Conservation (phyloP, 2,113 vertebrate species). For the Myrmecobius fasciatus region DNA sequence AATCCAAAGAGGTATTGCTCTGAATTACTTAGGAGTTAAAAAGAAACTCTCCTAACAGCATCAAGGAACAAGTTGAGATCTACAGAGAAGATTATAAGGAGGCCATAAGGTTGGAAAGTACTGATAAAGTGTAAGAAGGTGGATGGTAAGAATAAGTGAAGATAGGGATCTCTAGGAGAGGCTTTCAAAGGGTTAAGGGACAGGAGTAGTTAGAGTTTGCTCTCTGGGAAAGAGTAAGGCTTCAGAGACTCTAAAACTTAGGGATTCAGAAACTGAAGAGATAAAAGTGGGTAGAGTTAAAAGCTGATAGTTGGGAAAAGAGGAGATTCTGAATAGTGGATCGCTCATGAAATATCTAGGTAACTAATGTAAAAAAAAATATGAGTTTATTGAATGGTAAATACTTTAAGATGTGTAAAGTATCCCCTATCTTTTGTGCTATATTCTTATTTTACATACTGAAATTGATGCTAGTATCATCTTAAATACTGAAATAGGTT, state of each 20-base stretch:
- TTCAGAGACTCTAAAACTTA: background rate
- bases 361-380: background rate
- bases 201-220: background rate
- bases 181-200: background rate
- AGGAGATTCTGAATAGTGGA: background rate
- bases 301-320: background rate
- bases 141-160: background rate
- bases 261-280: background rate
- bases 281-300: background rate
- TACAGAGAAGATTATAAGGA: background rate
- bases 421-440: background rate
- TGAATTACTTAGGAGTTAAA: conserved; percentile 32
- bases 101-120: background rate
- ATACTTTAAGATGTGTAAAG: background rate
- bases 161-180: conserved; percentile 21
- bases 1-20: conserved; percentile 85
- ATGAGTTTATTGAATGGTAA: background rate
- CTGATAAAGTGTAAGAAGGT: background rate
- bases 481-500: background rate
- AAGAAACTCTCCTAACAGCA: background rate
- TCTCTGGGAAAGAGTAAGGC: conserved; percentile 8
- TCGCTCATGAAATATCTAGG: background rate
- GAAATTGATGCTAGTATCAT: background rate
- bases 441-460: background rate
- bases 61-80: background rate